These are phyloP conservation scores for Zaprionus ghesquierei DNA, from an alignment of 1,140 invertebrate genomes.

Conservation along the genomic window DNA sequence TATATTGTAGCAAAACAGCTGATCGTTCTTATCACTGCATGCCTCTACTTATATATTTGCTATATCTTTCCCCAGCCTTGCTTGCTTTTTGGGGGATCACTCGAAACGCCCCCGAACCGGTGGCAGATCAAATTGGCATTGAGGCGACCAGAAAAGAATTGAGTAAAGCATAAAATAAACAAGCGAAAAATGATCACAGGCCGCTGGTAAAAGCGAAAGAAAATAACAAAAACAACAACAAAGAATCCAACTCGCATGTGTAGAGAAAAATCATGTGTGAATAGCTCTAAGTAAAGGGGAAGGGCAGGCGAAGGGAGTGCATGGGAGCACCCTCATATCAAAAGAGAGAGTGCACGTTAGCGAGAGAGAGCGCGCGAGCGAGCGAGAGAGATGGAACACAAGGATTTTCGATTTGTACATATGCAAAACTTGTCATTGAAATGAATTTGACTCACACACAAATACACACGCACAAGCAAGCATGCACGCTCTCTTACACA, in stretches of 20 bases:
- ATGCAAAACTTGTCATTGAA: slow-evolving; percentile 69
- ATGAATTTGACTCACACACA: slow-evolving; percentile 54
- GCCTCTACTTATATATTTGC: too few species aligned
- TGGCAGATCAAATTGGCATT: slow-evolving; percentile 77
- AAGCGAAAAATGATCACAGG: slow-evolving; percentile 73
- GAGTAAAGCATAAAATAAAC: slow-evolving; percentile 58
- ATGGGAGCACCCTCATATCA: slow-evolving; percentile 1
- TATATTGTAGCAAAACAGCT: background rate
- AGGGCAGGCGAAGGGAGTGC: slow-evolving; percentile 3
- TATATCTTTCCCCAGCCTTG: slow-evolving; percentile 1
- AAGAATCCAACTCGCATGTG: slow-evolving; percentile 36
- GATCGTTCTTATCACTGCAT: background rate
- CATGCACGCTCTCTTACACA: background rate
- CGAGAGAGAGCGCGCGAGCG: background rate
- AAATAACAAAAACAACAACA: slow-evolving; percentile 45
- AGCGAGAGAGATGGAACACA: slow-evolving; percentile 33
- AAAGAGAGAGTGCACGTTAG: background rate
- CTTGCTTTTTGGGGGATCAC: background rate
- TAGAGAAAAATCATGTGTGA: slow-evolving; percentile 44
- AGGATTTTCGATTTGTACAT: slow-evolving; percentile 35
- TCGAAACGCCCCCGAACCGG: slow-evolving; percentile 29
- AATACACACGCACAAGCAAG: background rate
- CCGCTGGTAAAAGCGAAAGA: background rate
- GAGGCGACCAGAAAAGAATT: slow-evolving; percentile 70
- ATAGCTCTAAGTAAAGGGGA: slow-evolving; percentile 37